These are phyloP conservation scores for Pentamera pediparva DNA, from an alignment of 53 echinoderm and acorn worm genomes.

Conservation along the genomic window DNA sequence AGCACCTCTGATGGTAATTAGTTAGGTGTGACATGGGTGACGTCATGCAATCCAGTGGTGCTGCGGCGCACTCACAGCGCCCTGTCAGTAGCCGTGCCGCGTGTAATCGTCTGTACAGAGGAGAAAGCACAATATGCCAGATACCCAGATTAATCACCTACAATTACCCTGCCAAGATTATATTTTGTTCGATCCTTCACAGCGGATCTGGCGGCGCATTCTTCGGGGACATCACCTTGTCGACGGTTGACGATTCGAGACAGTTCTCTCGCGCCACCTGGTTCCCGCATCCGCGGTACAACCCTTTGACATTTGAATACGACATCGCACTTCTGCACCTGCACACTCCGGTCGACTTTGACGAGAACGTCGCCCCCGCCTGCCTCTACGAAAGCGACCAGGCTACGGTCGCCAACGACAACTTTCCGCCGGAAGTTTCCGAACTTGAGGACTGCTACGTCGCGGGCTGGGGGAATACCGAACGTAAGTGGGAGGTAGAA, in stretches of 20 bases:
- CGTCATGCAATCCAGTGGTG: too few species aligned
- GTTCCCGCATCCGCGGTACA: background rate
- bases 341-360: constrained; percentile 47
- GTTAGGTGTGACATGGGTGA: too few species aligned
- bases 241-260: background rate
- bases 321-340: constrained; percentile 71
- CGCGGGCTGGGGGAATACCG: constrained; percentile 54
- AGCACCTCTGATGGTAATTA: too few species aligned
- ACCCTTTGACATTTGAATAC: constrained; percentile 12
- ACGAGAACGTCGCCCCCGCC: constrained; percentile 47
- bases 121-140: background rate
- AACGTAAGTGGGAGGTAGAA: constrained; percentile 23
- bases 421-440: background rate
- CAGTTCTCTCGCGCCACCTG: background rate
- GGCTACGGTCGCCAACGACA: background rate
- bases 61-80: too few species aligned
- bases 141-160: background rate
- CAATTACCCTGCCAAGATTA: too few species aligned
- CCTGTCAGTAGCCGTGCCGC: too few species aligned
- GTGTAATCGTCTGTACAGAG: too few species aligned
- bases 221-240: background rate
- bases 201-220: too few species aligned
- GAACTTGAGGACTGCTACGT: constrained; percentile 37
- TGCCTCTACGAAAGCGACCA: constrained; percentile 56
- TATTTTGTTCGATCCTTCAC: too few species aligned